phyloP scores from a whole-genome alignment of 2,888 invertebrate genomes.

The Augiades crinisus region DNA sequence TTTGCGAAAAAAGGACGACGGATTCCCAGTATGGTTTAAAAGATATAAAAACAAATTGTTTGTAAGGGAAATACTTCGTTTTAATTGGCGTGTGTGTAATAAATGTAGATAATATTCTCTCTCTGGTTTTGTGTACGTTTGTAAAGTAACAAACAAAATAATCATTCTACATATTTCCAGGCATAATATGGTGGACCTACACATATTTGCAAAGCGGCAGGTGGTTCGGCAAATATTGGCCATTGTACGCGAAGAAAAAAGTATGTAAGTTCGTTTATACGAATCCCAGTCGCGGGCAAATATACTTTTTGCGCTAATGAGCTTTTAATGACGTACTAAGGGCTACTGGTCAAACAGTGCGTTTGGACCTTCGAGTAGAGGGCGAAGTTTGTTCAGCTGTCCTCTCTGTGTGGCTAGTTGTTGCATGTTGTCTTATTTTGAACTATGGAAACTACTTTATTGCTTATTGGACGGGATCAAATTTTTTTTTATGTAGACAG shows the following conservation, averaged over 20 bases:
- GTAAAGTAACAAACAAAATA: no score
- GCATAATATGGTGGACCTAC: background rate
- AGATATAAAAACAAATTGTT: background rate
- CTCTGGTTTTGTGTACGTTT: no score
- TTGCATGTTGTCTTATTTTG: no score
- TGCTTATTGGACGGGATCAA: no score
- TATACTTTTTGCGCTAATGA: constrained; percentile 33
- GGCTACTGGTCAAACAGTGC: constrained; percentile 18
- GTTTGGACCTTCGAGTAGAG: background rate
- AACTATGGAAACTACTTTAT: no score
- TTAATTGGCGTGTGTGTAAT: no score
- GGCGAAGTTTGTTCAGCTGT: constrained; percentile 16
- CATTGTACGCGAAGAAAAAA: constrained; percentile 20
- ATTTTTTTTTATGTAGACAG: no score
- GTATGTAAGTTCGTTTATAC: constrained; percentile 1
- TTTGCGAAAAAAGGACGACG: background rate
- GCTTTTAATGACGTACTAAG: constrained; percentile 36
- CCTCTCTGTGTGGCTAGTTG: constrained; percentile 12
- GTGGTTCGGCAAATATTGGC: constrained; percentile 37
- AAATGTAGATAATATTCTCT: no score
- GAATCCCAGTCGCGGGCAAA: constrained; percentile 10
- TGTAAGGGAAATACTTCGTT: no score
- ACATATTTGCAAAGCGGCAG: constrained; percentile 35
- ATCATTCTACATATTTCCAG: no score
- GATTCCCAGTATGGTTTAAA: background rate